Evolutionary conservation across 2,888 invertebrate species (phyloP).

Genomic region (Drosophila longiperda): DNA sequence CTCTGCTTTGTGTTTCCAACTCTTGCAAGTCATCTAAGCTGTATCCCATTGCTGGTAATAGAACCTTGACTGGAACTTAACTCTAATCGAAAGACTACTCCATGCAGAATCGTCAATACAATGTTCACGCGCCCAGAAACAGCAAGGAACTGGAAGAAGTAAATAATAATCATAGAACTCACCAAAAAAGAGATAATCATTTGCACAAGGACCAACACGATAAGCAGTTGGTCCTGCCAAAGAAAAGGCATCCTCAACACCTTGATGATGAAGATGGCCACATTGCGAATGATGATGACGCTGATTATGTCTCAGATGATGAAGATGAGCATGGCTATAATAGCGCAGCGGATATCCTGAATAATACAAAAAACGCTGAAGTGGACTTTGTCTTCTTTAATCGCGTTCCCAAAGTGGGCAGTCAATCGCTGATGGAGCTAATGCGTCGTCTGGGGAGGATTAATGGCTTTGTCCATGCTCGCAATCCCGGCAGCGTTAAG

Average conservation of each 20-base stretch:
- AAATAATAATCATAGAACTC: slow-evolving; percentile 34
- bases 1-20: slow-evolving; percentile 32
- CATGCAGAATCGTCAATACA: slow-evolving; percentile 54
- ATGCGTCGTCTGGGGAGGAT: slow-evolving; percentile 87
- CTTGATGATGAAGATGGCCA: not conserved
- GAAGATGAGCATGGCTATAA: slow-evolving; percentile 44
- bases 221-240: slow-evolving; percentile 54
- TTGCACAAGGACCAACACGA: slow-evolving; percentile 53
- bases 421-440: slow-evolving; percentile 95
- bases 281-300: slow-evolving; percentile 15
- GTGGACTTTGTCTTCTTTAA: slow-evolving; percentile 93
- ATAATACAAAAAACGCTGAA: slow-evolving; percentile 82
- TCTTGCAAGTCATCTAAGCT: slow-evolving; percentile 21
- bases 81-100: slow-evolving; percentile 36
- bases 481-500: slow-evolving; percentile 92
- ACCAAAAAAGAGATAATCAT: slow-evolving; percentile 38
- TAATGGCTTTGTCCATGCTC: slow-evolving; percentile 85
- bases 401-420: slow-evolving; percentile 95
- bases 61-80: slow-evolving; percentile 3
- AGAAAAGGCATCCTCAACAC: slow-evolving; percentile 10
- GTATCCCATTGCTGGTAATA: slow-evolving; percentile 10
- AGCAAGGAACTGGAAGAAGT: slow-evolving; percentile 19
- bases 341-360: slow-evolving; percentile 69
- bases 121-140: slow-evolving; percentile 55
- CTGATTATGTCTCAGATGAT: slow-evolving; percentile 29